Evolutionary conservation across 2,888 invertebrate species (phyloP), one percentile per base, ranked within the genome.

Genomic region (Chymomyza caudatula): DNA sequence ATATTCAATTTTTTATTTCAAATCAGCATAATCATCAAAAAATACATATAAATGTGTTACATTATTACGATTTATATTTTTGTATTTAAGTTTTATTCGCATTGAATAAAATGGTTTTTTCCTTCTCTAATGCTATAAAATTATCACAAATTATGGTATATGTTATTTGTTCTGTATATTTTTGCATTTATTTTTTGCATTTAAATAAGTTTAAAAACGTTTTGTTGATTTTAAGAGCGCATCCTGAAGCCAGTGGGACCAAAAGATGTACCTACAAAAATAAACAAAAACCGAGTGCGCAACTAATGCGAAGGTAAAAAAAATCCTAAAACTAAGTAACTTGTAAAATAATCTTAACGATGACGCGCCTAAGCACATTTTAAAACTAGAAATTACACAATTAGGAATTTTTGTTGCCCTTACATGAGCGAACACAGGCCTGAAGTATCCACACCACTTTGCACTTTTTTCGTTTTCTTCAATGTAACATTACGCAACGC

Each of bases 391-490:
- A 73, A 76, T 56, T 60, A 64, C 62, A 73, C 60, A 43, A 60
- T 72, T 81, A 83, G 78, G 76, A 74, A 74, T 74, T 67, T 60
- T 69, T 52, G 44, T 6, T 19, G 42, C 53, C 22, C 84, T 91
- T 90, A 96, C 96, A 96, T 96, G 79, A 97, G 95, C 58, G 95
- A 94, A 91, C 97, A 97, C 77, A 97, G 91, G 29, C 96, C 97
- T 0, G 97, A 96, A 19, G 96, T 92, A 88, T 97, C 97, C 69
- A 92, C 92, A 29, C 96, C 97, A 88, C 93, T 94, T 65, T 92
- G 91, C 51, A 95, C 92, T 0, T 94, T 94, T 2, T 96, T 95
- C 76, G 94, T 92, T 80, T 94, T 93, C 72, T 93, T 94, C 57
- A 97, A 91, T 74, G 93, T 92, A 49, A 93, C 91, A 59, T 94